A percentile compares a stretch with the other conserved stretches of the same genome.
Conservation (phyloP, 2,888 invertebrate species). For the Idaea straminata region DNA sequence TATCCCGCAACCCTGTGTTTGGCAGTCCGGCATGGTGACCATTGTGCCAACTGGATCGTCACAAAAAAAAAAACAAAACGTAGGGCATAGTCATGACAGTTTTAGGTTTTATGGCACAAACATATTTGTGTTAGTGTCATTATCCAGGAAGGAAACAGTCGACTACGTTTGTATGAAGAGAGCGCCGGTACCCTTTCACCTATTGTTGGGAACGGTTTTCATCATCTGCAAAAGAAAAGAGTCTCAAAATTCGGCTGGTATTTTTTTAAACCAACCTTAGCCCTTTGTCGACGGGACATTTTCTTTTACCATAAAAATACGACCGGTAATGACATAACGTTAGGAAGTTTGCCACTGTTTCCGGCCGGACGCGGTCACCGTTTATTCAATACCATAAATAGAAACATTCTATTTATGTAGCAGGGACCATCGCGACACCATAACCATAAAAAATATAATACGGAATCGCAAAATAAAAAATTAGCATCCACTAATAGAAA, state of each 20-base stretch:
- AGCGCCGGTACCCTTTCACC: too few species aligned
- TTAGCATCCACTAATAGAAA: constrained; percentile 18
- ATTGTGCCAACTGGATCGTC: too few species aligned
- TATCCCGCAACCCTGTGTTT: too few species aligned
- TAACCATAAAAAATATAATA: constrained; percentile 12
- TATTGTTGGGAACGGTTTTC: neutral
- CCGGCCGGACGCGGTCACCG: constrained; percentile 39
- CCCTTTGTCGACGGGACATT: neutral
- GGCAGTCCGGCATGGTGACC: too few species aligned
- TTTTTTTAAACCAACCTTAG: neutral
- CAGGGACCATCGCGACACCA: constrained; percentile 14
- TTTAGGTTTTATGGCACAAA: too few species aligned
- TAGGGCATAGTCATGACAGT: too few species aligned
- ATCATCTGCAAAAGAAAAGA: neutral
- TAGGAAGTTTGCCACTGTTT: constrained; percentile 37
- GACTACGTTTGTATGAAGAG: too few species aligned
- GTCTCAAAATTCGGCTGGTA: neutral
- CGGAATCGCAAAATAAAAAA: constrained; percentile 18
- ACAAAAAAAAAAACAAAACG: too few species aligned
- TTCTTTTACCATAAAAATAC: constrained; percentile 21
- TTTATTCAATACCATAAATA: constrained; percentile 25
- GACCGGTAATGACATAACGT: constrained; percentile 34
- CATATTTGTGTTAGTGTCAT: too few species aligned
- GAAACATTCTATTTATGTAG: constrained; percentile 13
- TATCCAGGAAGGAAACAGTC: too few species aligned